A percentile compares a stretch with the other conserved stretches of the same genome.
Evolutionary conservation across 1,140 invertebrate genomes (phyloP).

Genomic region (Pissodes strobi): DNA sequence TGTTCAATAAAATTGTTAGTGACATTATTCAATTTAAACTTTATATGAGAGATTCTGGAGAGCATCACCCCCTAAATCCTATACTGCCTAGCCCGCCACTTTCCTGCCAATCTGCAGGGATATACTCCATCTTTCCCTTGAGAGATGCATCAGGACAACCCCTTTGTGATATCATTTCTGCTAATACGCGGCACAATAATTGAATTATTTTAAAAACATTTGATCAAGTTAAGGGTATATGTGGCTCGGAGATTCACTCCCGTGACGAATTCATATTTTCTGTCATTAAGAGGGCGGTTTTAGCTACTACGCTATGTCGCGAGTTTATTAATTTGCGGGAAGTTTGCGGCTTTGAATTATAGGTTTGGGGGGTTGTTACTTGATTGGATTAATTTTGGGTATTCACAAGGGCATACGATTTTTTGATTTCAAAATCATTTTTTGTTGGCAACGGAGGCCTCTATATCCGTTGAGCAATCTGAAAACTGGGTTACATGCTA

Average conservation of each 20-base stretch:
- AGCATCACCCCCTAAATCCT: neutral
- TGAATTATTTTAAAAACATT: slow-evolving; percentile 40
- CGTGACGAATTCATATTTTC: slow-evolving; percentile 42
- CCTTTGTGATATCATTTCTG: slow-evolving; percentile 39
- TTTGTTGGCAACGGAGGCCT: too few relatives aligned
- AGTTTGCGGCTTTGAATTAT: slow-evolving; percentile 9
- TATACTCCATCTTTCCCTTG: slow-evolving; percentile 24
- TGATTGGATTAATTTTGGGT: neutral
- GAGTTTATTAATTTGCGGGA: slow-evolving; percentile 16
- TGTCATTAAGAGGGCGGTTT: slow-evolving; percentile 7
- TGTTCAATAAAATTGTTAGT: too few relatives aligned
- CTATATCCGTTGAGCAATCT: too few relatives aligned
- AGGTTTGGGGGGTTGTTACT: neutral
- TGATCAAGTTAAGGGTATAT: slow-evolving; percentile 37
- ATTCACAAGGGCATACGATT: neutral
- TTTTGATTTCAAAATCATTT: neutral
- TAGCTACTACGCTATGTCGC: slow-evolving; percentile 2
- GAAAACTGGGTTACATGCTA: too few relatives aligned
- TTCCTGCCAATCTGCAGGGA: neutral
- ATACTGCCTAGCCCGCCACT: neutral
- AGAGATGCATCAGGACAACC: slow-evolving; percentile 26
- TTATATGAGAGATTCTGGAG: too few relatives aligned
- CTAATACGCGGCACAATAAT: slow-evolving; percentile 36
- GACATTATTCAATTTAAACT: too few relatives aligned
- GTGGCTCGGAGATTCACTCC: slow-evolving; percentile 15